Conservation (phyloP, 2,888 invertebrate species). For the Malthinus seriepunctatus region DNA sequence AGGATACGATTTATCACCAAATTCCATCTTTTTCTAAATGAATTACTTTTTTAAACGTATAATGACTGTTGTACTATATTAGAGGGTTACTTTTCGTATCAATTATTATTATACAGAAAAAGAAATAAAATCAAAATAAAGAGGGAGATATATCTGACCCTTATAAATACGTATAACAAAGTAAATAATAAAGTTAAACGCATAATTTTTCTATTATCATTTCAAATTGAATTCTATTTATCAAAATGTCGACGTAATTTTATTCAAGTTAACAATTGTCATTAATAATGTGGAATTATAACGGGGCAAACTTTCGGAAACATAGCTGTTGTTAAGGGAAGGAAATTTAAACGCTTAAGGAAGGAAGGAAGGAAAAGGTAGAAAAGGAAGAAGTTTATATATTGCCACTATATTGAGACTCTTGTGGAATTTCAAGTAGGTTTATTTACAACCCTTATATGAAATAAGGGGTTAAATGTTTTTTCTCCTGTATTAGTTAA, state of each 20-base stretch:
- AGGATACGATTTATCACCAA: too few relatives aligned
- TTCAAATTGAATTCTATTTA: constrained; percentile 28
- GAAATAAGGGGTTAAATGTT: constrained; percentile 16
- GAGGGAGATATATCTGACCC: background rate
- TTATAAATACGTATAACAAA: background rate
- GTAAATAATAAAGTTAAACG: background rate
- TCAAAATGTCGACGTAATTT: constrained; percentile 34
- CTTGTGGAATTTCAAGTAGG: constrained; percentile 42
- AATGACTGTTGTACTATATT: too few relatives aligned
- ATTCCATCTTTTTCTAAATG: too few relatives aligned
- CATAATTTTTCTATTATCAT: constrained; percentile 24
- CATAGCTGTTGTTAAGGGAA: constrained; percentile 26
- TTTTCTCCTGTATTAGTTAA: background rate
- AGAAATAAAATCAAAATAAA: too few relatives aligned
- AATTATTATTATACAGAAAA: too few relatives aligned
- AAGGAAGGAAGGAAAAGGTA: constrained; percentile 27
- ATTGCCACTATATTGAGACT: constrained; percentile 37
- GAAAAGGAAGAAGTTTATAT: constrained; percentile 35
- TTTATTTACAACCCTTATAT: constrained; percentile 21
- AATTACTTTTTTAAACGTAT: too few relatives aligned
- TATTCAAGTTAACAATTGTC: constrained; percentile 28
- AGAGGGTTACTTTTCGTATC: too few relatives aligned
- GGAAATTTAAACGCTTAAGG: constrained; percentile 27
- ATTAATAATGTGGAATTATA: constrained; percentile 42
- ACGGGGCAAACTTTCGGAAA: constrained; percentile 27